Evolutionary conservation across 35 echinoderm and acorn worm species (phyloP), one percentile per base, ranked within the genome.

Genomic region (Nesometra sesokonis): DNA sequence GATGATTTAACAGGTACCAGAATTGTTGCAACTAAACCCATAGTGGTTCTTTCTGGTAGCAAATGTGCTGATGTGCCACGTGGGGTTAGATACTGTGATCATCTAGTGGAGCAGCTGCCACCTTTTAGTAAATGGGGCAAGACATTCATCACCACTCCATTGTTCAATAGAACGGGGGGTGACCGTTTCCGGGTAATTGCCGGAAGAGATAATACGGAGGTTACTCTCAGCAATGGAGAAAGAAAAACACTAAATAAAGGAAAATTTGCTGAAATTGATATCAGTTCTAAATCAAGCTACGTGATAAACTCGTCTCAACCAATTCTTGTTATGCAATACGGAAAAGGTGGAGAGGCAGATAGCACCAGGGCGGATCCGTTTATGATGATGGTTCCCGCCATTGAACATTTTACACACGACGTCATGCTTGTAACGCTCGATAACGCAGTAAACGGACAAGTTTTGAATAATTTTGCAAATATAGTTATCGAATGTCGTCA

Each of bases 181-280:
- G 94, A 97, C 86, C 77, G 86, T 21, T 97, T 93, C 57, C 94
- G 94, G 29, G 91, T 97, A 4, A 91, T 97, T 85, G 91, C 88
- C 17, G 88, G 88, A 7, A 76, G 91, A 34, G 89, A 97, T 80
- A 47, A 57, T 8, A 93, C 94, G 0, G 47, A 38, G 3, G 91
- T 97, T 5, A 77, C 34, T 13, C 79, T 85, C 19, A 86, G 32
- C 29, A 85, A 39, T 9, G 32, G 80, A 27, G 77, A 77, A 13
- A 79, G 47, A 38, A 78, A 32, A 4, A 85, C 47, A 0, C 78
- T 97, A 32, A 47, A 93, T 47, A 77, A 88, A 7, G 91, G 94
- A 17, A 21, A 97, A 36, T 93, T 88, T 76, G 37, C 17, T 43
- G 94, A 97, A 32, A 37, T 85, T 3, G 82, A 93, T 23, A 77